A percentile compares a stretch with the other conserved stretches of the same genome.
These are phyloP conservation scores for Chaitophorus viminalis DNA, from an alignment of 2,888 invertebrate genomes.

Conservation along the genomic window DNA sequence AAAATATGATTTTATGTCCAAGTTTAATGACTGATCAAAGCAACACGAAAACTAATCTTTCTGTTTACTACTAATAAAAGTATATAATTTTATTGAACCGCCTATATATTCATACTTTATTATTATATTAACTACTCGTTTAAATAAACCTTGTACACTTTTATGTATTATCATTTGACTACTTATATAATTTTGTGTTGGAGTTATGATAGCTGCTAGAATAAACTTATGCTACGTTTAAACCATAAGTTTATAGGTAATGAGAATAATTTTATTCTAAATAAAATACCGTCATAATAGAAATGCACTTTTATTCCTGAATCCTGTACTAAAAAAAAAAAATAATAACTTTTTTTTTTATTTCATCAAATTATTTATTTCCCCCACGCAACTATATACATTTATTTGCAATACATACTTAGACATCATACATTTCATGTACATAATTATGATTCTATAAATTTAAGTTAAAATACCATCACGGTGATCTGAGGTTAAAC, in stretches of 20 bases:
- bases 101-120: background rate
- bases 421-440: too few relatives aligned
- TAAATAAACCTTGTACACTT: conserved; percentile 27
- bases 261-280: background rate
- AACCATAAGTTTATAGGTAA: background rate
- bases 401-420: too few relatives aligned
- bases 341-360: too few relatives aligned
- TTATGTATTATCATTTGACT: background rate
- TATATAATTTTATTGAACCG: conserved; percentile 7
- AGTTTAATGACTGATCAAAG: background rate
- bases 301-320: background rate
- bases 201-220: background rate
- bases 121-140: conserved; percentile 11
- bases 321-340: background rate
- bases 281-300: background rate
- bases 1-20: background rate
- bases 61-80: background rate
- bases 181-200: background rate
- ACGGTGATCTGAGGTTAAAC: background rate
- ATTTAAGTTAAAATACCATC: too few relatives aligned
- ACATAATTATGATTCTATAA: too few relatives aligned
- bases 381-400: too few relatives aligned
- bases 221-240: background rate
- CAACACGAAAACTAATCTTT: background rate
- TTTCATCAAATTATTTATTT: too few relatives aligned